These are phyloP conservation scores for Dolichoris vasculosae DNA, from an alignment of 1,140 invertebrate species.

Conservation along the genomic window DNA sequence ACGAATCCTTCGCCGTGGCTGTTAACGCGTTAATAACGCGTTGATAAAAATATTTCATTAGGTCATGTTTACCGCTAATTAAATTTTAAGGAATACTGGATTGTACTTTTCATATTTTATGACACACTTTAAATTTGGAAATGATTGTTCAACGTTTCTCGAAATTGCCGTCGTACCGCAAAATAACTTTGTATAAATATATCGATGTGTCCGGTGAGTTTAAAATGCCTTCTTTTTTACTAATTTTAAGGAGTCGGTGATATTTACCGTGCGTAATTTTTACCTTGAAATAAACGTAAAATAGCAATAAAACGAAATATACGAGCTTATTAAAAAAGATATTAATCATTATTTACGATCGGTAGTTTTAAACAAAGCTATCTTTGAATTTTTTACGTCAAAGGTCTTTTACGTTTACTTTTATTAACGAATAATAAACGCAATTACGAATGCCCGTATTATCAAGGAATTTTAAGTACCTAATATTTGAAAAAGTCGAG, in stretches of 20 bases:
- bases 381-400: neutral
- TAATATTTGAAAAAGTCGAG: neutral
- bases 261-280: neutral
- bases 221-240: neutral
- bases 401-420: neutral
- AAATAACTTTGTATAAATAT: neutral
- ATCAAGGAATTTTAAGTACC: neutral
- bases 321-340: neutral
- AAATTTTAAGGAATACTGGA: slow-evolving; percentile 2
- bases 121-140: slow-evolving; percentile 8
- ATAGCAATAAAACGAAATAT: neutral
- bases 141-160: neutral
- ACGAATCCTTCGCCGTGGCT: no score
- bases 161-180: neutral
- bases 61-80: slow-evolving; percentile 19
- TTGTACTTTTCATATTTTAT: slow-evolving; percentile 9
- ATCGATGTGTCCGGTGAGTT: neutral
- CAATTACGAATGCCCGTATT: slow-evolving; percentile 13
- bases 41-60: neutral
- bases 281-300: neutral
- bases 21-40: neutral
- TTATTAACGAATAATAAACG: neutral
- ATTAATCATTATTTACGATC: neutral
- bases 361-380: neutral
- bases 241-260: neutral